Conservation (phyloP, 2,113 vertebrate genomes). For the Hemiscyllium ocellatum region DNA sequence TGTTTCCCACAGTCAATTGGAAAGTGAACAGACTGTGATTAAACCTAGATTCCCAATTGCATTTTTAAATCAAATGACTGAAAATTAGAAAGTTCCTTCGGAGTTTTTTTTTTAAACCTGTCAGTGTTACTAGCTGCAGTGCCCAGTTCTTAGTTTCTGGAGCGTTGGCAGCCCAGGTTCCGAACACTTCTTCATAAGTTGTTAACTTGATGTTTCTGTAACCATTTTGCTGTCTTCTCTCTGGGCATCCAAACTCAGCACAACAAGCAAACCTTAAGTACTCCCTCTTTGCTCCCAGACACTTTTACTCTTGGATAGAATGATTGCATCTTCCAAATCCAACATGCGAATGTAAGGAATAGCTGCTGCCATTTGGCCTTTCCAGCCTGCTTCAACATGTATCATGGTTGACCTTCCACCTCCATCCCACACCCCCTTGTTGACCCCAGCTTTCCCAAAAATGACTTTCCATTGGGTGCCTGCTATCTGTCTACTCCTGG, state of each 20-base stretch:
- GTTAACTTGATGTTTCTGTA: neutral
- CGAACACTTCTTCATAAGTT: neutral
- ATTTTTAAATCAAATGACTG: no score
- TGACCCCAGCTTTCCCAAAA: no score
- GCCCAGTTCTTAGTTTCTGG: neutral
- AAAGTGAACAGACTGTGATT: neutral
- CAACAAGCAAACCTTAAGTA: neutral
- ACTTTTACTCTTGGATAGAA: neutral
- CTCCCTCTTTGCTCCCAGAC: no score
- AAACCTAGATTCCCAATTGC: no score
- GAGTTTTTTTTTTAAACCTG: neutral
- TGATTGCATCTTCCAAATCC: neutral
- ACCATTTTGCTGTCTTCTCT: neutral
- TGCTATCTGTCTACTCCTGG: no score
- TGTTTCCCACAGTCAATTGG: neutral
- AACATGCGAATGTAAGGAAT: neutral
- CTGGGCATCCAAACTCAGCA: neutral
- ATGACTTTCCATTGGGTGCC: no score
- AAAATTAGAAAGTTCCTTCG: neutral
- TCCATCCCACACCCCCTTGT: no score
- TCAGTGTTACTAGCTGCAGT: neutral
- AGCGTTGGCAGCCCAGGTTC: neutral
- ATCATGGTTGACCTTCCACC: no score
- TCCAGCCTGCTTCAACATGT: no score
- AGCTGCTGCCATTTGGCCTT: no score